Evolutionary conservation across 2,113 vertebrate genomes (phyloP).

Genomic region (Balaeniceps rex): DNA sequence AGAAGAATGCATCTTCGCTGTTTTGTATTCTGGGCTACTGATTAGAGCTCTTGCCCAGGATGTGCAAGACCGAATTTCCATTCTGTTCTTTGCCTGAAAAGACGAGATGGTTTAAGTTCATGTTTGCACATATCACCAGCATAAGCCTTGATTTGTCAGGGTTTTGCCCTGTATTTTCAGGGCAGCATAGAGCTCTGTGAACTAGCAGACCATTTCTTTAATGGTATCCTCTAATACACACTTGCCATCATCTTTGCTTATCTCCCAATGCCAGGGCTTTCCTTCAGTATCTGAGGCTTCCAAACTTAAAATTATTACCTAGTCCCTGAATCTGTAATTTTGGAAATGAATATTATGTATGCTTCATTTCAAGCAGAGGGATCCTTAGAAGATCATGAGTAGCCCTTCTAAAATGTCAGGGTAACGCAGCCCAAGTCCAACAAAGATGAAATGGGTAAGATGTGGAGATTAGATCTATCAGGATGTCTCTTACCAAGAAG

Average conservation of each 20-base stretch:
- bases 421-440: not conserved
- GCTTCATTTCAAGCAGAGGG: not conserved
- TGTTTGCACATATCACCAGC: not conserved
- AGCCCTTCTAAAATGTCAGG: not conserved
- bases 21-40: not conserved
- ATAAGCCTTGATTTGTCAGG: not conserved
- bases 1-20: not conserved
- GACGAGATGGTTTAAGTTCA: not conserved
- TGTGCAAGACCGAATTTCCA: not conserved
- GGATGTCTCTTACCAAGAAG: not conserved
- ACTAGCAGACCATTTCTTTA: not conserved
- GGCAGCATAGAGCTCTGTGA: not conserved
- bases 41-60: too few relatives aligned
- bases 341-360: not conserved
- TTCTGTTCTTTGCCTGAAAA: not conserved
- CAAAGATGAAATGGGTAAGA: not conserved
- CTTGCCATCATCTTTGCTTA: not conserved
- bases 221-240: not conserved
- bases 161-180: not conserved
- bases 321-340: not conserved
- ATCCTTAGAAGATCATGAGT: not conserved
- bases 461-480: not conserved
- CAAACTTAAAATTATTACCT: not conserved
- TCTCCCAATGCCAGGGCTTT: not conserved
- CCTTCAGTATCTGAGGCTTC: not conserved